These are phyloP conservation scores for Speoplatyrhinus poulsoni DNA, from an alignment of 2,113 vertebrate species.

Conservation along the genomic window DNA sequence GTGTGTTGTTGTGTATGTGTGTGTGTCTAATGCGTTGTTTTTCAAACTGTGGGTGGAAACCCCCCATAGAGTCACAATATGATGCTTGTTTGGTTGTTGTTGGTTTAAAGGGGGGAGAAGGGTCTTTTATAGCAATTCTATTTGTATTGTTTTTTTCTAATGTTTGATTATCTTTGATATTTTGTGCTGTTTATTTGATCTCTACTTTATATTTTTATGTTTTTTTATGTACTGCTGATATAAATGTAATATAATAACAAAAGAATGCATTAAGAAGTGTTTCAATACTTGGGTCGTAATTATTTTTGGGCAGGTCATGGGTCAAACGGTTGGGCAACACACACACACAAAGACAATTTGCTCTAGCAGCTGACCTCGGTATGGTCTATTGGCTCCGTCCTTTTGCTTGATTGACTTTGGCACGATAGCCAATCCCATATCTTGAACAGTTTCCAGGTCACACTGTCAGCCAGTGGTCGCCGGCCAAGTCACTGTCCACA, in stretches of 20 bases:
- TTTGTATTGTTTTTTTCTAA: too few relatives aligned
- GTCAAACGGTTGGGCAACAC: neutral
- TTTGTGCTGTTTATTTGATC: slow-evolving; percentile 41
- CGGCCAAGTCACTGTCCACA: slow-evolving; percentile 18
- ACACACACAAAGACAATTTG: slow-evolving; percentile 41
- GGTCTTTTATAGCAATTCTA: too few relatives aligned
- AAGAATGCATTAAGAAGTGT: neutral
- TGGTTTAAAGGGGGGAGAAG: too few relatives aligned
- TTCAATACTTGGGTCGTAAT: too few relatives aligned
- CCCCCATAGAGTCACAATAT: too few relatives aligned
- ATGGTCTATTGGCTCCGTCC: slow-evolving; percentile 29
- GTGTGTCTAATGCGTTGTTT: slow-evolving; percentile 11
- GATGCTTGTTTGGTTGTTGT: too few relatives aligned
- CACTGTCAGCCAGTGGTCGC: neutral
- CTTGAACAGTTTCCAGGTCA: slow-evolving; percentile 2
- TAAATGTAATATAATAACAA: too few relatives aligned
- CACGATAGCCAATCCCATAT: slow-evolving; percentile 14
- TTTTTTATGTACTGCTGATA: too few relatives aligned
- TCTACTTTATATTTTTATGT: too few relatives aligned
- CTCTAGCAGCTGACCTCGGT: slow-evolving; percentile 51
- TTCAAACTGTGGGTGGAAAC: neutral
- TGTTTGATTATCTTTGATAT: too few relatives aligned
- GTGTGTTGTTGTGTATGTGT: slow-evolving; percentile 6
- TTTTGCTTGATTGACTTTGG: slow-evolving; percentile 33
- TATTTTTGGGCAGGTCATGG: too few relatives aligned